Base-by-base conservation (phyloP, 2,113 vertebrate species). In the Dolichotis patagonum region DNA sequence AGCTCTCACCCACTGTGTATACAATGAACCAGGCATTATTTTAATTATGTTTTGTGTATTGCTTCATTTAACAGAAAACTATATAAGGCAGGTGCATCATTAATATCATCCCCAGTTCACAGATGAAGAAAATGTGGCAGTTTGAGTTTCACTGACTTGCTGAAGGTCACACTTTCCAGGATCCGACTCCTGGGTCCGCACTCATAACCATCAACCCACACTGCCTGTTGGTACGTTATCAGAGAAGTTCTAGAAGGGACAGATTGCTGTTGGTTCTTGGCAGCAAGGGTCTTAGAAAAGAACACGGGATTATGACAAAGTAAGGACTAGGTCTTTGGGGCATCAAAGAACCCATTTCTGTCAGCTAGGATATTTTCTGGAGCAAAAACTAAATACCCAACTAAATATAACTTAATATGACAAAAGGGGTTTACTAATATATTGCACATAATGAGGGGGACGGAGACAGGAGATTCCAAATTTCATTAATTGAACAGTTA, bases 241-340 rank as follows among this genome's bases (percentile, higher is more conserved):
- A 65, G 38, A 96, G 60, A 91, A 80, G 85, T 93, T 95, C 92
- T 71, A 88, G 52, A 96, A 81, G 85, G 89, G 84, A 92, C 92
- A 87, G 73, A 90, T 95, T 73, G 52, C 73, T 75, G 5, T 80
- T 95, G 90, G 63, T 54, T 96, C 85, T 96, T 73, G 56, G n/a
- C 80, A 97, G 67, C 87, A 92, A 90, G 88, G 82, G 65, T 86
- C 86, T 86, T 95, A 84, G 83, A 86, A 94, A 20, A 91, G 96
- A 97, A 93, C 54, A 80, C 58, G 14, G 73, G 88, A 94, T 97
- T 97, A 96, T 80, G 54, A 35, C 62, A 96, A 94, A 96, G 94
- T 80, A 92, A 95, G 84, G 82, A 84, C 32, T 95, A 90, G 89
- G 87, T 91, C 75, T 67, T 67, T 83, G 19, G 30, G 41, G n/a